Conservation (phyloP, 2,888 invertebrate genomes). For the Calliopum simillimum region DNA sequence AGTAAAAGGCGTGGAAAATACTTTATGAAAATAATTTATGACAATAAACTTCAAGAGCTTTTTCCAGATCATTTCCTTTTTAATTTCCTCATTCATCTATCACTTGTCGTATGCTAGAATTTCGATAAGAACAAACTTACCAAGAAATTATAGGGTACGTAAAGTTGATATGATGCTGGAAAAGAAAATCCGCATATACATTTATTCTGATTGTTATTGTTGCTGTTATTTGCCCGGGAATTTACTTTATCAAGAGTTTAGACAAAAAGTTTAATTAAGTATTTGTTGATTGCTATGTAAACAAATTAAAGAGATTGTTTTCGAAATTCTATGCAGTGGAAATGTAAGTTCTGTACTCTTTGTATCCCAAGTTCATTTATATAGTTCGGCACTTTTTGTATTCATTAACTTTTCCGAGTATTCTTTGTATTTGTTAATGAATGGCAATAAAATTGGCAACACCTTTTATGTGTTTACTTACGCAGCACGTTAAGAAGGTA, state of each 20-base stretch:
- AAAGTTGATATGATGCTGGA: too few relatives aligned
- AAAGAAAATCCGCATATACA: too few relatives aligned
- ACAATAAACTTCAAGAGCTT: too few relatives aligned
- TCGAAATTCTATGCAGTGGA: neutral
- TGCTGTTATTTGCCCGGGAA: neutral
- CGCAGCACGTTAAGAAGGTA: too few relatives aligned
- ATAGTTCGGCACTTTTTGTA: neutral
- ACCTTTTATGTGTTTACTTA: neutral
- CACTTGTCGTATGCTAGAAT: too few relatives aligned
- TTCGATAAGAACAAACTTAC: too few relatives aligned
- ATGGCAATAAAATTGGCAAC: conserved; percentile 21
- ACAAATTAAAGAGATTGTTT: conserved; percentile 5
- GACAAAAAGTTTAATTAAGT: conserved; percentile 18
- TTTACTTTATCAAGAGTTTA: conserved; percentile 4
- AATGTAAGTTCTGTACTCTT: neutral
- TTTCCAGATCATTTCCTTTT: too few relatives aligned
- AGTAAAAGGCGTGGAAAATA: too few relatives aligned
- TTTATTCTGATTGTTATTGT: too few relatives aligned
- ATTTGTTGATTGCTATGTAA: conserved; percentile 8
- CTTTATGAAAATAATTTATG: too few relatives aligned
- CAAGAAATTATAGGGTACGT: too few relatives aligned
- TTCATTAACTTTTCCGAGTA: neutral
- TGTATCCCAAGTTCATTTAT: neutral
- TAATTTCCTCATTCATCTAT: too few relatives aligned
- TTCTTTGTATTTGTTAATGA: conserved; percentile 10